These are phyloP conservation scores for Chiroxiphia lanceolata DNA, from an alignment of 2,797 vertebrate genomes.

Conservation along the genomic window DNA sequence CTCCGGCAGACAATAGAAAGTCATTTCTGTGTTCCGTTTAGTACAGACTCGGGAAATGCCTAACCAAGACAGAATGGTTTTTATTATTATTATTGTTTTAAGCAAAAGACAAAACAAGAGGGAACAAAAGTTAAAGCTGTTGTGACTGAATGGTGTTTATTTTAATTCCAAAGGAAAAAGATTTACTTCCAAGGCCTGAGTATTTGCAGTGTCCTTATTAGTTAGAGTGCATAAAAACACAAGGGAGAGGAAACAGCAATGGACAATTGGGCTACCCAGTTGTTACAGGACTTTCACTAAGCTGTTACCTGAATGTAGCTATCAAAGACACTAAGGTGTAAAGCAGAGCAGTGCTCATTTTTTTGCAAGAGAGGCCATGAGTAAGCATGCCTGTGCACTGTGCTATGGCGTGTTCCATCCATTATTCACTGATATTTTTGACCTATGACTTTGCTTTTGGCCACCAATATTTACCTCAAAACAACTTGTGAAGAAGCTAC, in stretches of 20 bases:
- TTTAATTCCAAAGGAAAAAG: not conserved
- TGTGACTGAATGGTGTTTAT: not conserved
- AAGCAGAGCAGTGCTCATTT: not conserved
- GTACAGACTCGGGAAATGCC: not conserved
- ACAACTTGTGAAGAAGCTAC: not conserved
- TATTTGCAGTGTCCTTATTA: not conserved
- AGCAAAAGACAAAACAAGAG: conserved; percentile 30
- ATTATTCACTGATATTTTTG: not conserved
- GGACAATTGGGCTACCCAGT: not conserved
- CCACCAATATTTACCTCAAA: not conserved
- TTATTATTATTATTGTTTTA: not conserved
- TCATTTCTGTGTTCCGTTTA: not conserved
- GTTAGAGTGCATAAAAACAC: not conserved
- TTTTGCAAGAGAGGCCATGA: not conserved
- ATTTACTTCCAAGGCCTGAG: not conserved
- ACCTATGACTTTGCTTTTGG: not conserved
- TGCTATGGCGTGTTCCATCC: not conserved
- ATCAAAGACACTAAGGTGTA: not conserved
- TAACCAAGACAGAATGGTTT: not conserved
- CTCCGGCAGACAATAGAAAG: not conserved
- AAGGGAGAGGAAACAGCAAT: not conserved
- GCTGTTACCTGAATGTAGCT: not conserved
- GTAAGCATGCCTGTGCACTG: not conserved
- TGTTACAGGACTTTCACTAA: not conserved
- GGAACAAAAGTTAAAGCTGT: not conserved